Evolutionary conservation across 2,797 vertebrate genomes (phyloP), one percentile per base, ranked within the genome.

Genomic region (Falco cherrug): DNA sequence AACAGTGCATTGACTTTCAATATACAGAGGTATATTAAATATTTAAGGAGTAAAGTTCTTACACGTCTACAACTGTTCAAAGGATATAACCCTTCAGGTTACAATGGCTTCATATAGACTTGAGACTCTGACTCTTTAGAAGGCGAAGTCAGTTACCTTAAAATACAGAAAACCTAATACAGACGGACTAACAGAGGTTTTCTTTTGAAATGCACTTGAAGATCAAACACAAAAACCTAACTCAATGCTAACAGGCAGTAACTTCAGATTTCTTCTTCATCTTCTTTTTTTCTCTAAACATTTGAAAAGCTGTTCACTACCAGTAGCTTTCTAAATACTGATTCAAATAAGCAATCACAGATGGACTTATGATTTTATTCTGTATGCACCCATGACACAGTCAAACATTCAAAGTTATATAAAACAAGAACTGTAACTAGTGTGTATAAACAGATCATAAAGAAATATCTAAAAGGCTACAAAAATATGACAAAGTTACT

Each of bases 31-130:
- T 48, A 19, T 76, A 94, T 76, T 78, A 84, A 97, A 92, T 67
- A 95, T 92, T 95, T 90, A 97, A 92, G 39, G 24, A 82, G 9
- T 8, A 47, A 76, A 79, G 33, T 69, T 82, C 35, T 79, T 28
- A 18, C 20, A 56, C 1, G 1, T 41, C 64, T 91, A 22, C 45
- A 92, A 9, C n/a, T 33, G 28, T 87, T 89, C 77, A 92, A 93
- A 95, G 28, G 16, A 84, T 74, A 90, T 7, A 93, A 71, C 20
- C 61, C 73, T 82, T 87, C 51, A 90, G 33, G 21, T 76, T 80
- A 76, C 16, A 45, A 6, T 26, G 25, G 43, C 60, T 92, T 84
- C 70, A 76, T 2, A 5, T 1, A 10, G 29, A 90, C 22, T 8
- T 56, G 59, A 90, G 59, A 73, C 20, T 24, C 50, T 71, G 79